Percentiles rank a stretch among this genome's conserved stretches.
phyloP scores from a whole-genome alignment of 2,113 vertebrate species.

The Oncorhynchus masou region DNA sequence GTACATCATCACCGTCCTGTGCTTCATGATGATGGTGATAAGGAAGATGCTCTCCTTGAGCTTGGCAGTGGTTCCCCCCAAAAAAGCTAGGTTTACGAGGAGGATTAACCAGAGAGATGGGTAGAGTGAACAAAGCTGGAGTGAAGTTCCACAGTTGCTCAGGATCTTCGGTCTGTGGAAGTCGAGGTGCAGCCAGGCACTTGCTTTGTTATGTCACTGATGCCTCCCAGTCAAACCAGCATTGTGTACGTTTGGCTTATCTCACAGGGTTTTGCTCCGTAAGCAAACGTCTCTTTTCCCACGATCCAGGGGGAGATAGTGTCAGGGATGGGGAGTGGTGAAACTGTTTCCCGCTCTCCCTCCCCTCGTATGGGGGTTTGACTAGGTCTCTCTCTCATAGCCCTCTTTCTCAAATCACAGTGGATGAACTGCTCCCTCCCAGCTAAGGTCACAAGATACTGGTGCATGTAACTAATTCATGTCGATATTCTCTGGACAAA shows the following conservation, averaged over 20 bases:
- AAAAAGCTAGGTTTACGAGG: neutral
- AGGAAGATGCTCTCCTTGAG: neutral
- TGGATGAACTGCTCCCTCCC: neutral
- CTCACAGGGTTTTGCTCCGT: slow-evolving; percentile 55
- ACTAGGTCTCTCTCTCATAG: neutral
- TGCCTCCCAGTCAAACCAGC: neutral
- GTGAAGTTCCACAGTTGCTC: neutral
- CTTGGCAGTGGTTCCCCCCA: neutral
- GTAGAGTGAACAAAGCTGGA: neutral
- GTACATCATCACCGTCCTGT: slow-evolving; percentile 70
- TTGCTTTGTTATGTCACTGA: slow-evolving; percentile 4
- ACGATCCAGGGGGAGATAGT: slow-evolving; percentile 11
- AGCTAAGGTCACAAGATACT: neutral
- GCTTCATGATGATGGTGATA: slow-evolving; percentile 53
- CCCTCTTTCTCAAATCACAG: neutral
- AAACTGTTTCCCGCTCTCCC: neutral
- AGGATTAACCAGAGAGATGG: neutral
- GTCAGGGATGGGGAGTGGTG: neutral
- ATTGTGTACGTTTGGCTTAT: slow-evolving; percentile 6
- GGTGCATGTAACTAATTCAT: neutral
- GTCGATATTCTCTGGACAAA: neutral
- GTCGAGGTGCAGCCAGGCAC: neutral
- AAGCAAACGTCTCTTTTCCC: slow-evolving; percentile 54
- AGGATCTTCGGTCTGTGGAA: neutral
- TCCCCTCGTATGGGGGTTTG: neutral